Evolutionary conservation across 2,113 vertebrate genomes (phyloP).

Genomic region (Coptodon rendalli): DNA sequence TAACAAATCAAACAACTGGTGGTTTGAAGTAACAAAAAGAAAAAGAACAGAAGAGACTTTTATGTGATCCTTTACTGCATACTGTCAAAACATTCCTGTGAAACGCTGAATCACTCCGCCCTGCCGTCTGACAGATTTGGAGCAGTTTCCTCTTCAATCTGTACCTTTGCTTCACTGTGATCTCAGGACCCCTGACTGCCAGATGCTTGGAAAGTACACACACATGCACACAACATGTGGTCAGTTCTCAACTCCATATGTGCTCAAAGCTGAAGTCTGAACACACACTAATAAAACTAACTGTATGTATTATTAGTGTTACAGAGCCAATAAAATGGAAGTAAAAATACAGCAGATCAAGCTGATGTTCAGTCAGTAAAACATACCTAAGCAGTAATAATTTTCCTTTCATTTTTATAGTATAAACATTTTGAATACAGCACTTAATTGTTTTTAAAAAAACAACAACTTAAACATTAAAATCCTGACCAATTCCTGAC

Average conservation of each 20-base stretch:
- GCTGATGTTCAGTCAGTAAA: neutral
- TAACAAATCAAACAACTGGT: neutral
- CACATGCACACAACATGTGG: neutral
- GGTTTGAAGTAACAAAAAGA: neutral
- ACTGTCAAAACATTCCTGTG: neutral
- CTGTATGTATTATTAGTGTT: neutral
- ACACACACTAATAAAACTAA: neutral
- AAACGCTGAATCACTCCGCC: neutral
- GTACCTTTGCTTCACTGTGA: conserved; percentile 6
- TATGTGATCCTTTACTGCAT: neutral
- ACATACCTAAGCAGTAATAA: neutral
- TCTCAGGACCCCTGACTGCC: neutral
- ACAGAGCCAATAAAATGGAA: neutral
- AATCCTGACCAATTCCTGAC: neutral
- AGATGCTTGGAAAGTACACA: neutral
- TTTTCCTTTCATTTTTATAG: neutral
- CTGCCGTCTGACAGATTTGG: conserved; percentile 48
- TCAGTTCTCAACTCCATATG: neutral
- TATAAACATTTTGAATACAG: neutral
- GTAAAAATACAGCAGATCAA: neutral
- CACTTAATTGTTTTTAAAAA: neutral
- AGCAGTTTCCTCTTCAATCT: conserved; percentile 30
- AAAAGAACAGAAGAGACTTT: neutral
- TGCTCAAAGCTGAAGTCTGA: neutral
- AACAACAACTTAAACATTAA: neutral